Percentiles rank a stretch among this genome's conserved stretches.
Evolutionary conservation across 2,888 invertebrate genomes (phyloP).

Genomic region (Eupithecia centaureata): DNA sequence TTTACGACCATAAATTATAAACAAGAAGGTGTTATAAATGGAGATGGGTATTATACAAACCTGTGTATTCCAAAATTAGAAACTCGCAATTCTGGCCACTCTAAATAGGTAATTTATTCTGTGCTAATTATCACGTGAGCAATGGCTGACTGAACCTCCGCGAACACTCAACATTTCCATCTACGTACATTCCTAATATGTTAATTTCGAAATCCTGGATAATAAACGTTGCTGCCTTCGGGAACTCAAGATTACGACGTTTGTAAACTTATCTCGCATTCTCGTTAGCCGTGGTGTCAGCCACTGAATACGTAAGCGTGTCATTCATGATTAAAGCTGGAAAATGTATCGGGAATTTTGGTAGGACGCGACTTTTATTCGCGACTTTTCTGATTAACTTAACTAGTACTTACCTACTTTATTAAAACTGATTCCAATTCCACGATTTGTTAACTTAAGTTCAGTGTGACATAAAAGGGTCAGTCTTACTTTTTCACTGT

Average conservation of each 20-base stretch:
- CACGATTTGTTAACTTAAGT: too few species aligned
- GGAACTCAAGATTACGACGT: conserved; percentile 77
- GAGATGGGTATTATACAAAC: background rate
- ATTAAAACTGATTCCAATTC: too few species aligned
- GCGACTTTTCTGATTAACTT: conserved; percentile 5
- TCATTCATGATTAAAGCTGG: conserved; percentile 69
- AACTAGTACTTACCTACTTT: too few species aligned
- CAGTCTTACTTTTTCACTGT: too few species aligned
- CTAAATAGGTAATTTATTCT: conserved; percentile 8
- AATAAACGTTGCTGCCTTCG: conserved; percentile 76
- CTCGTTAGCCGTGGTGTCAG: conserved; percentile 77
- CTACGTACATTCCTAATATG: conserved; percentile 67
- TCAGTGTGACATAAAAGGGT: too few species aligned
- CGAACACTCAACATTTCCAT: conserved; percentile 33
- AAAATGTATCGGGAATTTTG: conserved; percentile 22
- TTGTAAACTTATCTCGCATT: conserved; percentile 80
- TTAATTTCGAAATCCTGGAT: conserved; percentile 77
- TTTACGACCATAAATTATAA: background rate
- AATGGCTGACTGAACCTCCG: conserved; percentile 13
- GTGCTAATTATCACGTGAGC: conserved; percentile 14
- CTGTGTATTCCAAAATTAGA: conserved; percentile 1
- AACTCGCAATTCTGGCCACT: background rate
- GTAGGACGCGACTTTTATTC: conserved; percentile 16
- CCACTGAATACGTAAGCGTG: conserved; percentile 79
- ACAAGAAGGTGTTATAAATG: background rate